Evolutionary conservation across 2,113 vertebrate species (phyloP).

Genomic region (Grammomys dolichurus): DNA sequence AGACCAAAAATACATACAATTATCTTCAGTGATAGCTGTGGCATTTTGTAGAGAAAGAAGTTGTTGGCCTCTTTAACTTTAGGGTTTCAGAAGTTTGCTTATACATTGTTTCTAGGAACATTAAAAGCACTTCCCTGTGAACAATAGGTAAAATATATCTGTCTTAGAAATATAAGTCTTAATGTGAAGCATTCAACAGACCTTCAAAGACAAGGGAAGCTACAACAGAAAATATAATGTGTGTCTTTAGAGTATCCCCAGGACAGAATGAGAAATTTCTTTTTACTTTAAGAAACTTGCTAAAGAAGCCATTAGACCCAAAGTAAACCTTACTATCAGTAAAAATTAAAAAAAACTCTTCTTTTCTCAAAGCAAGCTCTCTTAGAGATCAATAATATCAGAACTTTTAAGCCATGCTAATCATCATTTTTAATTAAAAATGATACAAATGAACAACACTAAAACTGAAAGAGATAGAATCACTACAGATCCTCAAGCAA

Average conservation of each 20-base stretch:
- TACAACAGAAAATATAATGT: background rate
- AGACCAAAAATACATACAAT: background rate
- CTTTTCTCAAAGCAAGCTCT: background rate
- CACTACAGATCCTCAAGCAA: background rate
- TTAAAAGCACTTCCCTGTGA: background rate
- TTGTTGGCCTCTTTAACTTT: background rate
- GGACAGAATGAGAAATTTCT: background rate
- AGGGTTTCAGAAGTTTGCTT: background rate
- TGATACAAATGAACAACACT: background rate
- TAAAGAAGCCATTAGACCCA: background rate
- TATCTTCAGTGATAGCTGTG: background rate
- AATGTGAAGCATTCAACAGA: background rate
- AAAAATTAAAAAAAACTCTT: background rate
- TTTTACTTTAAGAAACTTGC: background rate
- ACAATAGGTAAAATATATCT: background rate
- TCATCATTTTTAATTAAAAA: constrained; percentile 17
- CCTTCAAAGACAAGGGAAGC: background rate
- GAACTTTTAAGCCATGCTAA: background rate
- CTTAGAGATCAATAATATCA: background rate
- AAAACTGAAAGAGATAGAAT: background rate
- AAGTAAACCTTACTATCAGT: background rate
- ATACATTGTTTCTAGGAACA: no score
- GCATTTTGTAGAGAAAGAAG: background rate
- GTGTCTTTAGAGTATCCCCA: background rate
- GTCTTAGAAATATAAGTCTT: background rate